Evolutionary conservation across 1,140 invertebrate species (phyloP).

Genomic region (Drosophila sucinea): DNA sequence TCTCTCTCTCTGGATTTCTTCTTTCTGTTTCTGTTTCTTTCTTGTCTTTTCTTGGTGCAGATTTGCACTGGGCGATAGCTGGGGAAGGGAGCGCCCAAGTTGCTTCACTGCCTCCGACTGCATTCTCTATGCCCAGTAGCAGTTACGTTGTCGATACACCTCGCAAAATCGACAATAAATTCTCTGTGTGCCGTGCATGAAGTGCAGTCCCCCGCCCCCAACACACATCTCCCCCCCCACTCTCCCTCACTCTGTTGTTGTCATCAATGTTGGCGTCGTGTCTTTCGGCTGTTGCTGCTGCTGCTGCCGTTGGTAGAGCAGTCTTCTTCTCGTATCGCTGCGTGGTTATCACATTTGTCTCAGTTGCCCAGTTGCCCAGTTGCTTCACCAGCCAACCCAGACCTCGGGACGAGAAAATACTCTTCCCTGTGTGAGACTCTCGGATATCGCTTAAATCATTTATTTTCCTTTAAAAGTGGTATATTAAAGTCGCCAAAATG

Average conservation of each 20-base stretch:
- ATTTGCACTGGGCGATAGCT: slow-evolving; percentile 67
- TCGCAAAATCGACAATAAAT: slow-evolving; percentile 83
- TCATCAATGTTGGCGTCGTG: slow-evolving; percentile 52
- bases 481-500: too few relatives aligned
- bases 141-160: slow-evolving; percentile 83
- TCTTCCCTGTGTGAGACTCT: neutral
- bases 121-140: slow-evolving; percentile 80
- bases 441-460: too few relatives aligned
- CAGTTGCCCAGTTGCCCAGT: slow-evolving; percentile 52
- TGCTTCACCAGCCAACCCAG: slow-evolving; percentile 4
- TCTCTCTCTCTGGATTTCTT: slow-evolving; percentile 18
- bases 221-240: neutral
- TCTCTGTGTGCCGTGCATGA: slow-evolving; percentile 69
- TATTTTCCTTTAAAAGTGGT: too few relatives aligned
- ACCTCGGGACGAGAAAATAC: slow-evolving; percentile 23
- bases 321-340: slow-evolving; percentile 65
- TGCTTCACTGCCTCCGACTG: slow-evolving; percentile 11
- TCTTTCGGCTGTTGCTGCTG: slow-evolving; percentile 41
- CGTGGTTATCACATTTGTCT: slow-evolving; percentile 81
- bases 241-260: slow-evolving; percentile 15
- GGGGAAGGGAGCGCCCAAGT: slow-evolving; percentile 46
- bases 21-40: neutral
- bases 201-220: slow-evolving; percentile 28
- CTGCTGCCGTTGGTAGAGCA: slow-evolving; percentile 1
- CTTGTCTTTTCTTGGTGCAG: slow-evolving; percentile 58